phyloP scores from a whole-genome alignment of 2,888 invertebrate genomes.

The Nemotelus nigrinus region DNA sequence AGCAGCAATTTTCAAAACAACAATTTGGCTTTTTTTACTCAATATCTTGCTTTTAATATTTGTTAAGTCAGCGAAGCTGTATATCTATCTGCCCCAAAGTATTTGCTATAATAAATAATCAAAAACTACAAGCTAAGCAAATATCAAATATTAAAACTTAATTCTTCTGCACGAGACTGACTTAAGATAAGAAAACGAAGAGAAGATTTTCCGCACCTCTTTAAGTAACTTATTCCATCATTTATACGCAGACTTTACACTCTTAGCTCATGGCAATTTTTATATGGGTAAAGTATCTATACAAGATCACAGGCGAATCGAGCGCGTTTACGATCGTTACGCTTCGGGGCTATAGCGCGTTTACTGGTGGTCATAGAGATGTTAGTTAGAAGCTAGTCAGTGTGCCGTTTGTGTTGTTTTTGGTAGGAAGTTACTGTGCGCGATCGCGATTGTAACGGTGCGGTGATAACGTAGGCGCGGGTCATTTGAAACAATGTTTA shows the following conservation, averaged over 20 bases:
- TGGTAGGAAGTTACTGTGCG: slow-evolving; percentile 42
- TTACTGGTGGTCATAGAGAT: slow-evolving; percentile 8
- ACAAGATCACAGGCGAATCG: slow-evolving; percentile 41
- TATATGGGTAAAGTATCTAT: slow-evolving; percentile 38
- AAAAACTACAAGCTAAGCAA: too few species aligned
- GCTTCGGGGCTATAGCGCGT: slow-evolving; percentile 2
- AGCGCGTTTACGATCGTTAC: slow-evolving; percentile 38
- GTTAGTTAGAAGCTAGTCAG: slow-evolving; percentile 9
- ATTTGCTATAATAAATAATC: too few species aligned
- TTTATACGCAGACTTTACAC: slow-evolving; percentile 4
- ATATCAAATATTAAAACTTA: too few species aligned
- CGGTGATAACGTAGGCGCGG: slow-evolving; percentile 25
- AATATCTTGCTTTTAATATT: too few species aligned
- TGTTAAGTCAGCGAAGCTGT: too few species aligned
- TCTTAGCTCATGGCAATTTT: slow-evolving; percentile 23
- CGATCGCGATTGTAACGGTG: slow-evolving; percentile 40
- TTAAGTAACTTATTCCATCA: not conserved
- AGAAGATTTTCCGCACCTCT: too few species aligned
- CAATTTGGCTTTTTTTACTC: too few species aligned
- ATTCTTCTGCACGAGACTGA: too few species aligned
- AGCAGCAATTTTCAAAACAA: too few species aligned
- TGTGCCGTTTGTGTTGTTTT: slow-evolving; percentile 35
- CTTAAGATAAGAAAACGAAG: too few species aligned
- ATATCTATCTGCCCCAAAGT: too few species aligned
- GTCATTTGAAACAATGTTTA: not conserved